Base-by-base conservation (phyloP, 2,113 vertebrate species). In the Pithys albifrons region DNA sequence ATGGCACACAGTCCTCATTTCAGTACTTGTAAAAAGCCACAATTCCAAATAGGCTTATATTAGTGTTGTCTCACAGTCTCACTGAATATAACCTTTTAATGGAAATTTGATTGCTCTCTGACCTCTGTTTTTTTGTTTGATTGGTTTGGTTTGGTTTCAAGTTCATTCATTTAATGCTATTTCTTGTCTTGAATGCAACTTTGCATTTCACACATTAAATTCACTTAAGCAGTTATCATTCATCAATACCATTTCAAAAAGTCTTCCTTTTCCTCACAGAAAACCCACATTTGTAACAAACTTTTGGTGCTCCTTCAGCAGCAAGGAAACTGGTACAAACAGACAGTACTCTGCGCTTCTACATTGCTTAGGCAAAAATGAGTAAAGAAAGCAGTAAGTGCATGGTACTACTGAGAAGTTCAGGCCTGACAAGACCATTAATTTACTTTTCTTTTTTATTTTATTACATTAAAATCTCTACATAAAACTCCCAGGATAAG, bases 391-490 rank as follows among this genome's bases (percentile, higher is more conserved):
- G 81, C 29, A 67, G 41, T 29, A 55, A 76, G 24, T n/a, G 67
- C 22, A 79, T 14, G 77, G 79, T 39, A 91, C 69, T 48, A 73
- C 58, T 54, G 45, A 93, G 86, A 91, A 93, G 28, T 87, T 76
- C 64, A 62, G 52, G 55, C 52, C 14, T 65, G 89, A 61, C 43
- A 79, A 39, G 76, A 67, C 55, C 77, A 96, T 95, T 94, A 90
- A 79, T 91, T 55, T 91, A 57, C 29, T 85, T 93, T 86, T 41
- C 19, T 83, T 67, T 77, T 93, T 90, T 95, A 89, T 97, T 96
- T 96, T 85, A 90, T 92, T 95, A 84, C 23, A 85, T 93, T 85
- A 96, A 74, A 51, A 91, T 94, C 66, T 93, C 89, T 74, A 24
- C 41, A 70, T 88, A 86, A 84, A 91, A 92, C 59, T 94, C 70